Percentiles rank a stretch among this genome's conserved stretches.
These are phyloP conservation scores for Pseudococcus longispinus DNA, from an alignment of 2,888 invertebrate species.

Conservation along the genomic window DNA sequence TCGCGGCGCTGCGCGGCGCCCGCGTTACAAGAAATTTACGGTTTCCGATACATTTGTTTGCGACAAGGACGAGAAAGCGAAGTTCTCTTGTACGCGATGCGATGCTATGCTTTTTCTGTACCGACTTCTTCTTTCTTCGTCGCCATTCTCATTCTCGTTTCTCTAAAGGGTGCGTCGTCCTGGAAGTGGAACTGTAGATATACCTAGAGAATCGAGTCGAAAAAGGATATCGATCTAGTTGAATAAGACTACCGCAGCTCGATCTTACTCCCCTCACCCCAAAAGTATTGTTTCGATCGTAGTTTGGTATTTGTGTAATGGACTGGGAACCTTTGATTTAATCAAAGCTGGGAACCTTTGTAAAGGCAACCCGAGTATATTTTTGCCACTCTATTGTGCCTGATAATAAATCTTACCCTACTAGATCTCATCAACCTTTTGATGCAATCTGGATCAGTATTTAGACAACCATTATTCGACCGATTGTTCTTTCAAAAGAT, in stretches of 20 bases:
- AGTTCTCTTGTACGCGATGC: not conserved
- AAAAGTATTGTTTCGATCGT: not conserved
- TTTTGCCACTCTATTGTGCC: no score
- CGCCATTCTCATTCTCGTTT: not conserved
- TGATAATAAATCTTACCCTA: not conserved
- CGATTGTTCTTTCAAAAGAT: not conserved
- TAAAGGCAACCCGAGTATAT: not conserved
- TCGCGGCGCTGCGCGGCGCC: not conserved
- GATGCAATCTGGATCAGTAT: not conserved
- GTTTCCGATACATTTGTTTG: constrained; percentile 30
- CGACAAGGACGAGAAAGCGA: not conserved
- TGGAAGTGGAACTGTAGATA: no score
- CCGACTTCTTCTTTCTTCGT: not conserved
- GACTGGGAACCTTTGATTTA: no score
- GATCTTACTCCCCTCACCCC: not conserved
- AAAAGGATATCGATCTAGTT: not conserved
- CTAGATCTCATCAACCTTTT: not conserved
- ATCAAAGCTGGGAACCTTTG: no score
- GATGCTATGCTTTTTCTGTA: not conserved
- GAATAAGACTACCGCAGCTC: not conserved
- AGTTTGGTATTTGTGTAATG: not conserved
- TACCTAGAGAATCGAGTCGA: not conserved
- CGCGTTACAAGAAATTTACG: not conserved
- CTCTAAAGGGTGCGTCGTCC: not conserved
- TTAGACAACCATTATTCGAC: not conserved